Evolutionary conservation across 1,140 invertebrate species (phyloP), one percentile per base, ranked within the genome.

Genomic region (Lethrus apterus): DNA sequence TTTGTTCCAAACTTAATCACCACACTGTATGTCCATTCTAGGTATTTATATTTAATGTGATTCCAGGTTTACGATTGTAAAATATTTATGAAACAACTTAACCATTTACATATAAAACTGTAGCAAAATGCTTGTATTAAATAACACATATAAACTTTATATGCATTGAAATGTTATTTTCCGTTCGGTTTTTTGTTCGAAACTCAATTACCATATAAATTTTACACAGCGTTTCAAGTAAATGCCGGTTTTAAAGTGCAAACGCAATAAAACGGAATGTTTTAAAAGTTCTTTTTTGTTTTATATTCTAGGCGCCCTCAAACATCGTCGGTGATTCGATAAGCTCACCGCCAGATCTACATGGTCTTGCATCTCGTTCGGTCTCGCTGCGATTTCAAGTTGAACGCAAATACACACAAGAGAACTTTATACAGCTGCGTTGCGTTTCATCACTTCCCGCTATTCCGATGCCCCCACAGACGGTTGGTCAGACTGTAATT

Each of bases 201-300:
- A 34, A 34, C 15, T 34, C 32, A 34, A 34, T 34, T 34, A 34
- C 32, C 32, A 34, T 34, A 34, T 34, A 34, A 34, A 34, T 34
- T 34, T 34, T 18, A 34, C 32, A 15, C 32, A 14, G 32, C 26
- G 32, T 5, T 34, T 18, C 17, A 34, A 15, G 13, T 18, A 34
- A 34, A 34, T 14, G 14, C 13, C 13, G 18, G 24, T 7, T n/a
- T 10, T 4, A 38, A 15, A 20, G 18, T n/a, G n/a, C 4, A 23
- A 38, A 38, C 24, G 13, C 35, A 21, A 38, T 38, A 38, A 38
- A 38, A 38, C 18, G 20, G 11, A 38, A 21, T 21, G 14, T 21
- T 11, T 10, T 38, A 38, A 38, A 38, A 38, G 35, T 38, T 38
- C 32, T 9, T 11, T 38, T 38, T 23, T 38, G n/a, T 38, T 38